Percentiles rank a stretch among this genome's conserved stretches.
phyloP scores from a whole-genome alignment of 2,888 invertebrate genomes.

The Campaea margaritaria region DNA sequence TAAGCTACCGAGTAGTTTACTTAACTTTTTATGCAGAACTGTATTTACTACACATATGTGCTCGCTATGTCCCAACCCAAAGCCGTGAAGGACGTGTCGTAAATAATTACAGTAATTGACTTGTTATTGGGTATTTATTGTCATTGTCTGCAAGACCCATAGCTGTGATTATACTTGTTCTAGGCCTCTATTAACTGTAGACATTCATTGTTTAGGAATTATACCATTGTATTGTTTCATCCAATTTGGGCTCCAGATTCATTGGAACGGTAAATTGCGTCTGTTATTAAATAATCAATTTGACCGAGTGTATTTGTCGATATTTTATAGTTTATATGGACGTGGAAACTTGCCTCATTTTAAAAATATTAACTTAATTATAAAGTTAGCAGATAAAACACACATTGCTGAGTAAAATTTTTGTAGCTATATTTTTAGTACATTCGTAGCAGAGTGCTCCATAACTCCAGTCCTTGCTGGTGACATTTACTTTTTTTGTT shows the following conservation, averaged over 20 bases:
- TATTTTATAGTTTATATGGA: not conserved
- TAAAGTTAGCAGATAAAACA: too few relatives aligned
- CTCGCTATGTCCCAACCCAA: not conserved
- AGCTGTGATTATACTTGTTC: too few relatives aligned
- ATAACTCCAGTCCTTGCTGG: slow-evolving; percentile 25
- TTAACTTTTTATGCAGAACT: too few relatives aligned
- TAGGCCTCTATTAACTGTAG: too few relatives aligned
- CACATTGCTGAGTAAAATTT: not conserved
- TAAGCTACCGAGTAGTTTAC: too few relatives aligned
- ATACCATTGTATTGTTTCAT: not conserved
- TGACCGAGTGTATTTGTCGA: not conserved
- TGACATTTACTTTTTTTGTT: slow-evolving; percentile 48
- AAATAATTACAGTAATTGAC: slow-evolving; percentile 12
- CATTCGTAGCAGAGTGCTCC: slow-evolving; percentile 9
- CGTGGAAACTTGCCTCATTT: too few relatives aligned
- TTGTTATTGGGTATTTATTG: slow-evolving; percentile 8
- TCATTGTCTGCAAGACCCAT: not conserved
- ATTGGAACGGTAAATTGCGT: not conserved
- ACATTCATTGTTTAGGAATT: too few relatives aligned
- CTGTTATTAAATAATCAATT: not conserved
- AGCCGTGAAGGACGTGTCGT: slow-evolving; percentile 6
- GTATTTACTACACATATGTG: not conserved
- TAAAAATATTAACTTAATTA: too few relatives aligned
- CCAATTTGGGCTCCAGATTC: not conserved
- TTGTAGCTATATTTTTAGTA: slow-evolving; percentile 7